A percentile compares a stretch with the other conserved stretches of the same genome.
phyloP scores from a whole-genome alignment of 2,888 invertebrate species.

The Selenia dentaria region DNA sequence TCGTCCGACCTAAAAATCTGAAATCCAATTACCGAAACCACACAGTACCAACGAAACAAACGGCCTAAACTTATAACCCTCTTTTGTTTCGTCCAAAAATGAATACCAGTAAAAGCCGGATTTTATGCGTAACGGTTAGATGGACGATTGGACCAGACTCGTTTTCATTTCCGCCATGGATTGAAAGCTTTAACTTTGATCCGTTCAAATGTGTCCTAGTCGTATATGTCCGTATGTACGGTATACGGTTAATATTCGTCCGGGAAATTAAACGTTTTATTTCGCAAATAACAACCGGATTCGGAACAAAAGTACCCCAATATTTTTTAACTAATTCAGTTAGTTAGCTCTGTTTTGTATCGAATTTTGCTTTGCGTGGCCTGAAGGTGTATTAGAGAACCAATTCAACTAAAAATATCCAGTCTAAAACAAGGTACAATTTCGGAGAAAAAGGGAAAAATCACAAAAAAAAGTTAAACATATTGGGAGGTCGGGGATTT shows the following conservation, averaged over 20 bases:
- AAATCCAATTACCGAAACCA: constrained; percentile 30
- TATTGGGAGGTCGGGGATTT: no score
- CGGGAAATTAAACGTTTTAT: constrained; percentile 49
- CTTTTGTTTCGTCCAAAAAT: constrained; percentile 23
- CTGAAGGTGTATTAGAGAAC: no score
- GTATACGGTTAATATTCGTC: constrained; percentile 41
- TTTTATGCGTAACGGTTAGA: constrained; percentile 35
- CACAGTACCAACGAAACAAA: constrained; percentile 29
- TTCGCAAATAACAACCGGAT: constrained; percentile 36
- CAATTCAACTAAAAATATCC: no score
- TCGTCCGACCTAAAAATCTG: no score
- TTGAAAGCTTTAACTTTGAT: constrained; percentile 47
- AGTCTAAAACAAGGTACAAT: no score
- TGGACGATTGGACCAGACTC: constrained; percentile 36
- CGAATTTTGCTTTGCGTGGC: no score
- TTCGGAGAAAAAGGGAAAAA: no score
- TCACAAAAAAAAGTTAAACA: no score
- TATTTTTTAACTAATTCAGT: no score
- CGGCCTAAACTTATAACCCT: constrained; percentile 29
- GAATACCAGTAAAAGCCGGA: constrained; percentile 33
- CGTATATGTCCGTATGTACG: constrained; percentile 4
- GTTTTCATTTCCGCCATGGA: constrained; percentile 44
- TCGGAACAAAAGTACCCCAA: constrained; percentile 16
- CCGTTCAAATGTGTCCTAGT: constrained; percentile 39
- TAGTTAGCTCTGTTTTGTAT: no score